Conservation (phyloP, 1,140 invertebrate genomes). For the Meloidogyne chitwoodi region DNA sequence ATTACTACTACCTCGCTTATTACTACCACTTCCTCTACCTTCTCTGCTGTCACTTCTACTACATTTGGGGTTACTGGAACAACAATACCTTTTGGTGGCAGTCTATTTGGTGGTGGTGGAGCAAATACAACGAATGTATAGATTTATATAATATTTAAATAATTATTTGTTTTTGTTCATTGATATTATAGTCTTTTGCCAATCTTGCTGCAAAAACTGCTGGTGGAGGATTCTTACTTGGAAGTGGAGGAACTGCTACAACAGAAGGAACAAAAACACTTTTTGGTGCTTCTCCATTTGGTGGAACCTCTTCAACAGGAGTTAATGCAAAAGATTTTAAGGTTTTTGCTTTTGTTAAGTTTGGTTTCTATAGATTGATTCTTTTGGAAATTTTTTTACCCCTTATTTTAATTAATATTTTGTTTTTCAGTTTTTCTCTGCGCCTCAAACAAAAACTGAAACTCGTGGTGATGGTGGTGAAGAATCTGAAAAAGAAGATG, state of each 20-base stretch:
- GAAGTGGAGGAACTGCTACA: neutral
- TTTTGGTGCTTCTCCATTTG: slow-evolving; percentile 9
- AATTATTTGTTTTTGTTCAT: too few species aligned
- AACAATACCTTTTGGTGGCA: neutral
- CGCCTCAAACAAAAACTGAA: neutral
- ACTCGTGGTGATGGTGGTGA: slow-evolving; percentile 9
- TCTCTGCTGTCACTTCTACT: neutral
- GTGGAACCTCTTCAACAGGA: too few species aligned
- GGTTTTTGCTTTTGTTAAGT: neutral
- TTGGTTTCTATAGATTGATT: too few species aligned
- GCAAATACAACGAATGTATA: neutral
- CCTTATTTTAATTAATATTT: too few species aligned
- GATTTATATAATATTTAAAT: too few species aligned
- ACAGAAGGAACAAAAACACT: neutral
- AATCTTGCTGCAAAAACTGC: slow-evolving; percentile 7
- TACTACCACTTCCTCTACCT: neutral
- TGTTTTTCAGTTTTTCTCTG: slow-evolving; percentile 5
- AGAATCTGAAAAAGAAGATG: slow-evolving; percentile 23
- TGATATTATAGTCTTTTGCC: slow-evolving; percentile 5
- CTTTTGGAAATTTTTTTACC: too few species aligned
- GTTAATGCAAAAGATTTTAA: slow-evolving; percentile 19
- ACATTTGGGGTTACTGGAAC: neutral
- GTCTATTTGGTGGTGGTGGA: slow-evolving; percentile 22
- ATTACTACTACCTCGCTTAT: neutral
- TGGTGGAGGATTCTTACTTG: slow-evolving; percentile 3